Evolutionary conservation across 2,888 invertebrate genomes (phyloP).

Genomic region (Caenorhabditis imperialis): DNA sequence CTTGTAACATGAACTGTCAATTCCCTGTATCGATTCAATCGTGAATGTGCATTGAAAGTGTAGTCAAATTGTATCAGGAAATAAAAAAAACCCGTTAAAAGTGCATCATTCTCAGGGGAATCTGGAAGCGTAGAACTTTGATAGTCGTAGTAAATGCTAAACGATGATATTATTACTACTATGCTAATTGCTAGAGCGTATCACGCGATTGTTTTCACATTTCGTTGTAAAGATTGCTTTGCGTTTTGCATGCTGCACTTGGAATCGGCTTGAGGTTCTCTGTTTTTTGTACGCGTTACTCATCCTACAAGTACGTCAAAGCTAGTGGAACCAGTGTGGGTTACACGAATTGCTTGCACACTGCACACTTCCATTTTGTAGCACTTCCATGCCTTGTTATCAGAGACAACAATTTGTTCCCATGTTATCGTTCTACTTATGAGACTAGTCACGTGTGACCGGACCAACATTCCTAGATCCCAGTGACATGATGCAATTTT

Average conservation of each 20-base stretch:
- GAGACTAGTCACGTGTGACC: slow-evolving; percentile 35
- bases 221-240: slow-evolving; percentile 3
- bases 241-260: slow-evolving; percentile 21
- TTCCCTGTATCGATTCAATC: slow-evolving; percentile 1
- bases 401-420: not conserved
- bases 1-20: slow-evolving; percentile 19
- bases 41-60: too few species aligned
- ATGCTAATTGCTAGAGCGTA: slow-evolving; percentile 35
- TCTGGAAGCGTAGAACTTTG: slow-evolving; percentile 30
- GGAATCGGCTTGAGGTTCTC: slow-evolving; percentile 3
- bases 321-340: slow-evolving; percentile 12
- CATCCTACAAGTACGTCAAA: slow-evolving; percentile 21
- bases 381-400: too few species aligned
- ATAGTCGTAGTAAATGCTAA: slow-evolving; percentile 30
- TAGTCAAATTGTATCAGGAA: too few species aligned
- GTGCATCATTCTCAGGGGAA: slow-evolving; percentile 13
- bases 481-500: slow-evolving; percentile 31
- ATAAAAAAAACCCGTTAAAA: not conserved
- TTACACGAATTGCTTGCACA: slow-evolving; percentile 7
- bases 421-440: not conserved
- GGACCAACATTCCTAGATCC: slow-evolving; percentile 22
- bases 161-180: slow-evolving; percentile 19
- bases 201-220: slow-evolving; percentile 8
- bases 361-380: slow-evolving; percentile 5
- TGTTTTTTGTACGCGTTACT: slow-evolving; percentile 22